These are phyloP conservation scores for Aphelenchoides avenae DNA, from an alignment of 1,140 invertebrate genomes.

Conservation along the genomic window DNA sequence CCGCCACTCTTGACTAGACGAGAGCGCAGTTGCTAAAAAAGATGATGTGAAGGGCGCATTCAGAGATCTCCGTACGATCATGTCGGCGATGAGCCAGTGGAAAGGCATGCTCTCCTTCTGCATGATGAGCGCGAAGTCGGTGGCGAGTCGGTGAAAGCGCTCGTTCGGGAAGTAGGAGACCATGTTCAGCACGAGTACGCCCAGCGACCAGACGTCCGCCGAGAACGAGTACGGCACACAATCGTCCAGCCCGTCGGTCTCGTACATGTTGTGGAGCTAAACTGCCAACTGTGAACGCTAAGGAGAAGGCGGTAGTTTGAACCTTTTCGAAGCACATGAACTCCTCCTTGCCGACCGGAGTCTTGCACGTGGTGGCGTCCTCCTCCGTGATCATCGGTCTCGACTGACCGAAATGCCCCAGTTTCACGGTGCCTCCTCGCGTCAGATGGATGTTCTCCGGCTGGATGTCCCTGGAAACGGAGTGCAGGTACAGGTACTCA, in stretches of 20 bases:
- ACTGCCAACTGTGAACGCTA: not conserved
- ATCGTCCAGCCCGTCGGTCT: not conserved
- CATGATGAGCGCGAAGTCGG: slow-evolving; percentile 38
- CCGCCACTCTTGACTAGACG: slow-evolving; percentile 37
- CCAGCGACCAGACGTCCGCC: slow-evolving; percentile 38
- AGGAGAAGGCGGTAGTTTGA: not conserved
- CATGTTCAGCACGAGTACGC: slow-evolving; percentile 35
- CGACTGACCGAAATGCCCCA: slow-evolving; percentile 36
- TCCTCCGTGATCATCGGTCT: slow-evolving; percentile 5
- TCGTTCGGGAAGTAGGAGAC: slow-evolving; percentile 39
- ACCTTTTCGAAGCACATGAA: slow-evolving; percentile 43
- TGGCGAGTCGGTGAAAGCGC: slow-evolving; percentile 24
- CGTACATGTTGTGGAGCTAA: slow-evolving; percentile 26
- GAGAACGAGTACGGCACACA: slow-evolving; percentile 23
- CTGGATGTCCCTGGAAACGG: slow-evolving; percentile 29
- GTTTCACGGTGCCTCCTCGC: slow-evolving; percentile 37
- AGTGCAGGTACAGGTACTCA: not conserved
- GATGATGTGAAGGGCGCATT: slow-evolving; percentile 4
- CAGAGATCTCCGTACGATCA: slow-evolving; percentile 23
- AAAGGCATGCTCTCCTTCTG: slow-evolving; percentile 39
- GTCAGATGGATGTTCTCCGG: slow-evolving; percentile 39
- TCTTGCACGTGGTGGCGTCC: slow-evolving; percentile 20
- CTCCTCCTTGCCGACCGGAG: slow-evolving; percentile 41
- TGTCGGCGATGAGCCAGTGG: slow-evolving; percentile 32
- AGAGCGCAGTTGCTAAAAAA: slow-evolving; percentile 37